Conservation (phyloP, 1,140 invertebrate genomes). For the Cheumatopsyche charites region DNA sequence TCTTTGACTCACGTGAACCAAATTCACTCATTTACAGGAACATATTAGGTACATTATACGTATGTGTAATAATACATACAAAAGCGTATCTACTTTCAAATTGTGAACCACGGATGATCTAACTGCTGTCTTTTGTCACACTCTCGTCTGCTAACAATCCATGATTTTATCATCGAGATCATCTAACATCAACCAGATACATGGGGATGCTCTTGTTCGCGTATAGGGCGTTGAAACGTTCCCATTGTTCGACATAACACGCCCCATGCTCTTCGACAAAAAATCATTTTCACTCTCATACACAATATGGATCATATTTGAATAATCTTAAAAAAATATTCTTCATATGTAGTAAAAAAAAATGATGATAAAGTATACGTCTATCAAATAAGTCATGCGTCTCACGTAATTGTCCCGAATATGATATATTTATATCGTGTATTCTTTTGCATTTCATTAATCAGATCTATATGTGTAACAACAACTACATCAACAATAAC, state of each 20-base stretch:
- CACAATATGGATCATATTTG: background rate
- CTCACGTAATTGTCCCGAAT: slow-evolving; percentile 1
- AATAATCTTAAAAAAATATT: background rate
- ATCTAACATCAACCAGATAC: too few relatives aligned
- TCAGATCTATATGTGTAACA: slow-evolving; percentile 9
- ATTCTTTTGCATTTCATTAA: slow-evolving; percentile 30
- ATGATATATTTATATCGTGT: background rate
- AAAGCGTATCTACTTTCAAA: background rate
- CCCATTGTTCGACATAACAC: slow-evolving; percentile 31
- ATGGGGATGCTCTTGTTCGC: slow-evolving; percentile 9
- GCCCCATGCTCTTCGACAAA: background rate
- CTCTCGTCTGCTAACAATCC: too few relatives aligned
- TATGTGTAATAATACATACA: too few relatives aligned
- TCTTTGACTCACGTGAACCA: too few relatives aligned
- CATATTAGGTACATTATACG: too few relatives aligned
- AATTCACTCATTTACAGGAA: too few relatives aligned
- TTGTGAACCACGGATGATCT: background rate
- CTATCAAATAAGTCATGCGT: slow-evolving; percentile 12
- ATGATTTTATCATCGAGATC: too few relatives aligned
- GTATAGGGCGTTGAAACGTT: slow-evolving; percentile 41
- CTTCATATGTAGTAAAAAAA: too few relatives aligned
- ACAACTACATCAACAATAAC: background rate
- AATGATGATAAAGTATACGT: background rate
- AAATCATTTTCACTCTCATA: background rate
- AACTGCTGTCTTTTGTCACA: too few relatives aligned